Base-by-base conservation (phyloP, 2,888 invertebrate species). In the Achlya flavicornis region DNA sequence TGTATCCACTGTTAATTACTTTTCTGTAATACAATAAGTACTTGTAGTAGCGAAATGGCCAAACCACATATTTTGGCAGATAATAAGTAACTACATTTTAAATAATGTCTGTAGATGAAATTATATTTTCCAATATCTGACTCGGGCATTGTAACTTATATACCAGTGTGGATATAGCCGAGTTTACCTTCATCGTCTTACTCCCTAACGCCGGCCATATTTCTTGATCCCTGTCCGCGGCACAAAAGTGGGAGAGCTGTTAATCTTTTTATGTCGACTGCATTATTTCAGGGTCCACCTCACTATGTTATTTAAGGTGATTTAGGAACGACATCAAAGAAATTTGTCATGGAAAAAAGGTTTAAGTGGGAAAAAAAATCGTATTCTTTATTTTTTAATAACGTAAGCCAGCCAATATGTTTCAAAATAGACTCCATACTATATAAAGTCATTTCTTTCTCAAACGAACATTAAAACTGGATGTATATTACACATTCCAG, bases 181-280 rank as follows among this genome's bases (percentile, higher is more conserved):
- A 69, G 63, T 62, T 66, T 66, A 74, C 77, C 77, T 78, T 67
- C 64, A 68, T 70, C 77, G 75, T 80, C 77, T 72, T 75, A 71
- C 74, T 73, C 75, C 75, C 76, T 80, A 72, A 71, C 72, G 71
- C 70, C 58, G 76, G 81, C 87, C 77, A 87, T 88, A 89, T 86
- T 85, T 88, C 85, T 81, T 80, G 84, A 84, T 83, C 82, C 83
- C 83, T 84, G 86, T 86, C 85, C 73, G 70, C 72, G 76, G 73
- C 87, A 87, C 86, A 84, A 84, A 86, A 86, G 82, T 82, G 81
- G 80, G 80, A 64, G 74, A 68, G 83, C 83, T 85, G 87, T 88
- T 89, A 88, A 89, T 89, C 89, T 89, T 87, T 88, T 86, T 84
- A 84, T 81, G 86, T 88, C 84, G 80, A 81, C 85, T 88, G 84